A percentile compares a stretch with the other conserved stretches of the same genome.
Conservation (phyloP, 2,888 invertebrate genomes). For the Metacarcinus magister region DNA sequence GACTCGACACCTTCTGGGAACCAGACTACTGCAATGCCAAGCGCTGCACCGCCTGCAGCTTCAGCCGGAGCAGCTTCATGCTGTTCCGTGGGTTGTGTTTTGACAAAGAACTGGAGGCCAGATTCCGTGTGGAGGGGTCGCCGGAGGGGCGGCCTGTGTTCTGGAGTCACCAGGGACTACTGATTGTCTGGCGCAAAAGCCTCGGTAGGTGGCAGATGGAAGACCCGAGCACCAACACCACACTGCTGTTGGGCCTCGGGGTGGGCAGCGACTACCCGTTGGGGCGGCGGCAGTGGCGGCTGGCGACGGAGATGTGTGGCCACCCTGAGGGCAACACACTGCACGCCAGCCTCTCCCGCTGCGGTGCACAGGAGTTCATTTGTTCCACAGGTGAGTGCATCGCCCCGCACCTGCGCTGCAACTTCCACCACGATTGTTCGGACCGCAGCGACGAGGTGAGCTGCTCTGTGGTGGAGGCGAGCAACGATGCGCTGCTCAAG, state of each 20-base stretch:
- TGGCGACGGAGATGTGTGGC: conserved; percentile 46
- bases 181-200: not conserved
- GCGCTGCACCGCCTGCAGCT: conserved; percentile 62
- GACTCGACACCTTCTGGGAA: conserved; percentile 45
- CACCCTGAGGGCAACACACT: not conserved
- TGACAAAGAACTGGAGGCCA: conserved; percentile 53
- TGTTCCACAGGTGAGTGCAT: conserved; percentile 66
- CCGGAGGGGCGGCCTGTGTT: conserved; percentile 34
- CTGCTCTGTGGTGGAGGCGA: conserved; percentile 45
- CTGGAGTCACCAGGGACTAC: conserved; percentile 40
- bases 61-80: not conserved
- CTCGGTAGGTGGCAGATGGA: conserved; percentile 47
- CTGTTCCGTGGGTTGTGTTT: conserved; percentile 62
- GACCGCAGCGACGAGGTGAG: conserved; percentile 64
- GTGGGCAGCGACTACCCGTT: conserved; percentile 65
- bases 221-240: conserved; percentile 18
- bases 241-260: not conserved
- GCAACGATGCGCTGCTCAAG: conserved; percentile 45
- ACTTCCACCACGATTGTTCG: conserved; percentile 63
- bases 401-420: conserved; percentile 56
- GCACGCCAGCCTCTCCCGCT: conserved; percentile 55
- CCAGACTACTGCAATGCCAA: not conserved
- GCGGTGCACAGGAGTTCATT: conserved; percentile 29
- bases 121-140: conserved; percentile 46
- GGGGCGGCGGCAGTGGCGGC: not conserved